Percentiles rank a stretch among this genome's conserved stretches.
Evolutionary conservation across 2,888 invertebrate species (phyloP).

Genomic region (Chaitophorus viminalis): DNA sequence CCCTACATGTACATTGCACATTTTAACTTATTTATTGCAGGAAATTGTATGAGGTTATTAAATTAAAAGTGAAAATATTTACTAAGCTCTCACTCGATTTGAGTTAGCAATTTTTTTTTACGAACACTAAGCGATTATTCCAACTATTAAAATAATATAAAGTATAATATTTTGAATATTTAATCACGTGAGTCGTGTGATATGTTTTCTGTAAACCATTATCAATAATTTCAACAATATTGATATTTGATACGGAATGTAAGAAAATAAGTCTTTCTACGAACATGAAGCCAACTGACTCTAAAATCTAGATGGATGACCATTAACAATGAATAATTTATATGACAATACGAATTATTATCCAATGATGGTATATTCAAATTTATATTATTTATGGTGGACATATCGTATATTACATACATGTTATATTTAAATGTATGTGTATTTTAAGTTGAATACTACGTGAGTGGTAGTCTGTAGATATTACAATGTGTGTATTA

Average conservation of each 20-base stretch:
- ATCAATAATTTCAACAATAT: not conserved
- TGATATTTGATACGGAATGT: not conserved
- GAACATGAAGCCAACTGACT: not conserved
- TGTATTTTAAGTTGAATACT: not conserved
- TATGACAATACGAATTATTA: constrained; percentile 36
- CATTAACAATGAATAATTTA: constrained; percentile 5
- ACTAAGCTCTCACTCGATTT: not conserved
- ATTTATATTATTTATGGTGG: constrained; percentile 16
- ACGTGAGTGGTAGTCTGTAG: not conserved
- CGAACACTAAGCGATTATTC: too few species aligned
- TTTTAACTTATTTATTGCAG: not conserved
- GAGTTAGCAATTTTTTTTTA: not conserved
- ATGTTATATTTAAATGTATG: not conserved
- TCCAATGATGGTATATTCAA: constrained; percentile 17
- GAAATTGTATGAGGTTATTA: not conserved
- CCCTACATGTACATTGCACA: not conserved
- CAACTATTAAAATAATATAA: too few species aligned
- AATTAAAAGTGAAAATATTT: not conserved
- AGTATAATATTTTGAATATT: too few species aligned
- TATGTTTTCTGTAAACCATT: too few species aligned
- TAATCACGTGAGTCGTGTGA: not conserved
- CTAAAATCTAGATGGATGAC: not conserved
- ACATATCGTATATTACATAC: constrained; percentile 1
- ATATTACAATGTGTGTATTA: not conserved
- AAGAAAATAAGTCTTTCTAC: not conserved